Base-by-base conservation (phyloP, 2,113 vertebrate species). In the Spilogale gracilis region DNA sequence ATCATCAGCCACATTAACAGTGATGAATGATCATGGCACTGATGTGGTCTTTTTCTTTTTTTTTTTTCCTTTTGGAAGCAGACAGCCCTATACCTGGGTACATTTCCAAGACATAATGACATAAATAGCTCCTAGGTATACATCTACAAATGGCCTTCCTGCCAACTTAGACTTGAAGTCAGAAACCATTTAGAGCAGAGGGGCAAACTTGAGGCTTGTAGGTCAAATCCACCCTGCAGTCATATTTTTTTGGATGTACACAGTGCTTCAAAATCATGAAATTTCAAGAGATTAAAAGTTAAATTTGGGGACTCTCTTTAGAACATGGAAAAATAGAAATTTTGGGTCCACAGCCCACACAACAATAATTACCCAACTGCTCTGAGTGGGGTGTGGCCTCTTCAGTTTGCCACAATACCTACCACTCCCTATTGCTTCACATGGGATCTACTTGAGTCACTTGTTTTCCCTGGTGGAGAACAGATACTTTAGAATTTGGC, bases 21-120 rank as follows among this genome's bases (percentile, higher is more conserved):
- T 94, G 94, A 97, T 73, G 88, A 96, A 96, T 91, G 96, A 61
- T 71, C 76, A 45, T 91, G 91, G 94, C 88, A 78, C 30, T 82
- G 95, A 96, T 79, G 93, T 87, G 63, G 87, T 78, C 58, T 94
- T 65, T 73, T 87, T 50, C 23, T 61, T 38, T n/a, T 84, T 76
- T n/a, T 84, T 76, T 23, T 6, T 21, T 11, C 56, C 79, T 78
- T 71, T 96, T 94, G n/a, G 81, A 97, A 93, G 69, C 60, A 89
- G 94, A 73, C 32, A 88, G 43, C 76, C 23, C 43, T 48, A 16
- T 88, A 52, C 91, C 81, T 93, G 85, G 63, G 90, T 91, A 12
- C 73, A 78, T 94, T 93, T 98, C 91, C 61, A 96, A 88, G 76
- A 85, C 30, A 79, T 56, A 89, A 78, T 95, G 92, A 52, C 87